Evolutionary conservation across 2,797 vertebrate genomes (phyloP), one percentile per base, ranked within the genome.

Genomic region (Ispidina lecontei): DNA sequence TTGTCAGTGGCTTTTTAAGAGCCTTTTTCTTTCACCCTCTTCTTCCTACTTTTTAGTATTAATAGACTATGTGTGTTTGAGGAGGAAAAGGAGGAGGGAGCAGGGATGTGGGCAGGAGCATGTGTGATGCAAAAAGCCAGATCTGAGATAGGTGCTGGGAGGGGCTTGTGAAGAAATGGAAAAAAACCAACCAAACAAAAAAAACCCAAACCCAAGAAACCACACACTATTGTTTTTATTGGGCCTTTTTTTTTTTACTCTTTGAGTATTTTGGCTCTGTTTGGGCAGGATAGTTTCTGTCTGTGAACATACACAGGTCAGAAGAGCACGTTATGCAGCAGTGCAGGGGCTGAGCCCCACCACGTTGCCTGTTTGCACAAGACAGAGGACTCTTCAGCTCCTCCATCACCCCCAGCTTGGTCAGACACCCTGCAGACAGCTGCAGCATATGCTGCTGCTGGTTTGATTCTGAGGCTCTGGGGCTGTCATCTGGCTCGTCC

Each of bases 401-500:
- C 63, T 72, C 13, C 89, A 87, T 93, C 87, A 65, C 67, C 33
- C 65, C 60, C 6, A 4, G 44, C 69, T 83, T n/a, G 75, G 73
- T 69, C 94, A 94, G 76, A 0, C 67, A 41, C 68, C 43, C 85
- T 73, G 81, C 70, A 67, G 76, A 78, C 81, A 82, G 73, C 49
- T 79, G 21, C 62, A 65, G 17, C 29, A 59, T 19, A 43, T 37
- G 41, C 12, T 78, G 67, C 76, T 56, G n/a, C 26, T 91, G 37
- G 75, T 95, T 89, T 71, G 85, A 52, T 93, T 87, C 73, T 0
- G 2, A 71, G 85, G 78, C 74, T 68, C 58, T 76, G 78, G 62
- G 81, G 39, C 43, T 89, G 51, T 95, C 92, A 78, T 55, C 84
- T 90, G 94, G 39, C 76, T 89, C 44, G 29, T 29, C 2, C 81